phyloP scores from a whole-genome alignment of 2,797 vertebrate species.

The Phalloptychus januarius region DNA sequence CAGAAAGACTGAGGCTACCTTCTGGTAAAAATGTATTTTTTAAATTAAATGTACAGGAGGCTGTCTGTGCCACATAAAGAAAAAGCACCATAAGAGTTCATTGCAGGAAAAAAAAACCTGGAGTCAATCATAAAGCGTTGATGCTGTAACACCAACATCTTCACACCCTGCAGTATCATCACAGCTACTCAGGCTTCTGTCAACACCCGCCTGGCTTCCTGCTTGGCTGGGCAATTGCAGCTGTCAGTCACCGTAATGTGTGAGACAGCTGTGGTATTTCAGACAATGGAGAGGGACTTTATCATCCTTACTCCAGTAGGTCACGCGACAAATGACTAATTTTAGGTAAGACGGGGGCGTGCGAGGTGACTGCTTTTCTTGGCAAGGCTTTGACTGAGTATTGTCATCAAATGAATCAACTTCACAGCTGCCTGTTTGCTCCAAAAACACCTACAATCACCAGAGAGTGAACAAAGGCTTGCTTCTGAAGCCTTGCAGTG shows the following conservation, averaged over 20 bases:
- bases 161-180: conserved; percentile 68
- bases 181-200: conserved; percentile 69
- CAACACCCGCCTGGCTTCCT: conserved; percentile 37
- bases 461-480: background rate
- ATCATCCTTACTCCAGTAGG: conserved; percentile 67
- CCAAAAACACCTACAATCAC: background rate
- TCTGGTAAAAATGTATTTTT: conserved; percentile 24
- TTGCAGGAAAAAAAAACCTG: conserved; percentile 17
- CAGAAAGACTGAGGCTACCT: conserved; percentile 13
- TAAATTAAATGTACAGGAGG: conserved; percentile 23
- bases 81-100: conserved; percentile 34
- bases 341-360: conserved; percentile 67
- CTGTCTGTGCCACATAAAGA: conserved; percentile 26
- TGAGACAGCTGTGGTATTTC: conserved; percentile 73
- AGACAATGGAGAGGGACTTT: conserved; percentile 63
- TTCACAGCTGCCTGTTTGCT: background rate
- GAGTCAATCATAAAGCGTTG: conserved; percentile 72
- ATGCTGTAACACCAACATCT: conserved; percentile 69
- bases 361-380: conserved; percentile 49
- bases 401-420: conserved; percentile 12
- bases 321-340: conserved; percentile 73
- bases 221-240: conserved; percentile 63
- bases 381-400: conserved; percentile 65
- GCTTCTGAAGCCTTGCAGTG: background rate
- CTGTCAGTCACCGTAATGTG: conserved; percentile 78